Conservation (phyloP, 2,113 vertebrate genomes). For the Pitta sordida region DNA sequence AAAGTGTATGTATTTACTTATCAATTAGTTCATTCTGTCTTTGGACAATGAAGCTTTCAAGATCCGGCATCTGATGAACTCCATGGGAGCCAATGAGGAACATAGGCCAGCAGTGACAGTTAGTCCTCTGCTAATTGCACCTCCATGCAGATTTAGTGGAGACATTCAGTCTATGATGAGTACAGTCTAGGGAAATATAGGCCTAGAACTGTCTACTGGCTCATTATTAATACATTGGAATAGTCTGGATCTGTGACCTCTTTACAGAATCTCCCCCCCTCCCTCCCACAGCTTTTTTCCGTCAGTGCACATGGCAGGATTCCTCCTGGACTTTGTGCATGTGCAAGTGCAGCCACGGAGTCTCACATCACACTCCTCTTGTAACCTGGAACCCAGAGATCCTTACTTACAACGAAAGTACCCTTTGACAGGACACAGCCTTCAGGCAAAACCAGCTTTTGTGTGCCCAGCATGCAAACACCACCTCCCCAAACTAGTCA, state of each 20-base stretch:
- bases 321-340: background rate
- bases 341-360: background rate
- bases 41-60: background rate
- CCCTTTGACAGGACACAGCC: background rate
- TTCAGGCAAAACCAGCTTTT: background rate
- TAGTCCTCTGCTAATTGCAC: constrained; percentile 5
- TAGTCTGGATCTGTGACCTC: constrained; percentile 49
- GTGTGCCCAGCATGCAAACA: background rate
- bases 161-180: constrained; percentile 29
- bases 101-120: background rate
- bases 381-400: background rate
- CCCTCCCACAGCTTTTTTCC: background rate
- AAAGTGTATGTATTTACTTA: background rate
- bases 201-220: constrained; percentile 39
- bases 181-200: constrained; percentile 37
- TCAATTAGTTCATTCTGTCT: background rate
- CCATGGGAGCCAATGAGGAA: background rate
- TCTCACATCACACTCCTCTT: background rate
- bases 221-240: constrained; percentile 63
- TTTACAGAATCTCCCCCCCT: background rate
- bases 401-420: background rate
- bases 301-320: accelerated
- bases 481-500: accelerated
- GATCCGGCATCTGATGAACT: background rate
- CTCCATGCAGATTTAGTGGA: constrained; percentile 19